These are phyloP conservation scores for Trachymyrmex septentrionalis DNA, from an alignment of 1,140 invertebrate genomes.

Conservation along the genomic window DNA sequence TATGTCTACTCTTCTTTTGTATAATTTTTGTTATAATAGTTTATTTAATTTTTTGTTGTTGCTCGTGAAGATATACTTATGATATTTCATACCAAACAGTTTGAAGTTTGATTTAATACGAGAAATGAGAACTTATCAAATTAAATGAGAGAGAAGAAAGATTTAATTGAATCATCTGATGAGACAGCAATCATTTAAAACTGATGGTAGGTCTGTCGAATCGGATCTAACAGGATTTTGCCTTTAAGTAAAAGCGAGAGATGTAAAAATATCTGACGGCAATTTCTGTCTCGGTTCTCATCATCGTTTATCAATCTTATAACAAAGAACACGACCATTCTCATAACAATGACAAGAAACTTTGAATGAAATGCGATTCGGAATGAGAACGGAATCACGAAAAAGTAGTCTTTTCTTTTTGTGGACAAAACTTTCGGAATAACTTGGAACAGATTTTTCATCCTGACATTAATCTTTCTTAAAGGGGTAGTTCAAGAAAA, in stretches of 20 bases:
- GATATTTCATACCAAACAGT: background rate
- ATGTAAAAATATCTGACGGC: slow-evolving; percentile 35
- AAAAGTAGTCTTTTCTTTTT: slow-evolving; percentile 39
- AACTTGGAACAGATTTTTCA: slow-evolving; percentile 36
- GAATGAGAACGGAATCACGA: slow-evolving; percentile 20
- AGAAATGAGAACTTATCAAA: slow-evolving; percentile 28
- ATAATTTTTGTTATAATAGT: background rate
- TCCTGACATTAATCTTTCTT: slow-evolving; percentile 19
- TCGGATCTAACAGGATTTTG: slow-evolving; percentile 8
- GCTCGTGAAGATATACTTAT: background rate
- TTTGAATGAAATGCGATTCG: slow-evolving; percentile 15
- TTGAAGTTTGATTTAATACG: background rate
- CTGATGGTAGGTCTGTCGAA: slow-evolving; percentile 36
- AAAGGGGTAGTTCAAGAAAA: background rate
- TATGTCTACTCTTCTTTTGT: background rate
- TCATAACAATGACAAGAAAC: slow-evolving; percentile 32
- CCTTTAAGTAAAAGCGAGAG: slow-evolving; percentile 36
- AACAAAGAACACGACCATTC: slow-evolving; percentile 30
- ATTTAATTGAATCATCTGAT: slow-evolving; percentile 68
- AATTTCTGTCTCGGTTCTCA: slow-evolving; percentile 25
- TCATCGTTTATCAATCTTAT: slow-evolving; percentile 50
- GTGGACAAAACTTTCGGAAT: background rate
- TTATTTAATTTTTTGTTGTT: slow-evolving; percentile 1
- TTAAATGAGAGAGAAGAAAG: background rate
- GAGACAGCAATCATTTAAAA: slow-evolving; percentile 60